Conservation (phyloP, 1,140 invertebrate species). For the Achatina immaculata region DNA sequence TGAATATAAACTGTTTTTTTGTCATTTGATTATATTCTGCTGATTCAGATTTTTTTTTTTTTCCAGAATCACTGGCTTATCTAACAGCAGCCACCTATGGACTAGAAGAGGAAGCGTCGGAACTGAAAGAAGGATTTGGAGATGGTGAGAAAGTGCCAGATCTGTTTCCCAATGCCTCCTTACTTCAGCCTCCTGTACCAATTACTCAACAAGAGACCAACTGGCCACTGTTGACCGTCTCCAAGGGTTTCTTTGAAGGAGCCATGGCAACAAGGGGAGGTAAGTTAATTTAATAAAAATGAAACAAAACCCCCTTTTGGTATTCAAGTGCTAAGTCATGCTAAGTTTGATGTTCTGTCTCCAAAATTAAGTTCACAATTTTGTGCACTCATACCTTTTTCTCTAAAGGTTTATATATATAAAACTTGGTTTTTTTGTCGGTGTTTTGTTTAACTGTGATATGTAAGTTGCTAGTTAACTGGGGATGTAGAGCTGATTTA, state of each 20-base stretch:
- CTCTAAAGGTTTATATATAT: too few species aligned
- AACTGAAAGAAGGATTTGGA: slow-evolving; percentile 78
- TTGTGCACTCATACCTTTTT: too few species aligned
- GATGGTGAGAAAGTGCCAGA: slow-evolving; percentile 80
- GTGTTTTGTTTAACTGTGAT: too few species aligned
- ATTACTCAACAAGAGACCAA: slow-evolving; percentile 86
- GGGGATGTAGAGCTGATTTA: too few species aligned
- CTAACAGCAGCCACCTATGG: slow-evolving; percentile 96
- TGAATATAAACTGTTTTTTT: too few species aligned
- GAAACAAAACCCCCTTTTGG: too few species aligned
- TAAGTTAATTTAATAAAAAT: slow-evolving; percentile 4
- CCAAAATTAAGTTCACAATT: too few species aligned
- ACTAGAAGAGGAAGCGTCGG: slow-evolving; percentile 83
- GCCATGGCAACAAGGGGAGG: slow-evolving; percentile 74
- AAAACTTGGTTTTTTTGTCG: too few species aligned
- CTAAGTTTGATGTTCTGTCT: too few species aligned
- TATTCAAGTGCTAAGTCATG: too few species aligned
- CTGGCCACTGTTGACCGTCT: slow-evolving; percentile 95
- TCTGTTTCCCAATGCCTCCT: slow-evolving; percentile 81
- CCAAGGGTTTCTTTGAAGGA: slow-evolving; percentile 84
- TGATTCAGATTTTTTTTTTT: slow-evolving; percentile 20
- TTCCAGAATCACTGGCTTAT: slow-evolving; percentile 84
- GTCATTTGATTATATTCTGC: too few species aligned
- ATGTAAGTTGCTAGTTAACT: too few species aligned
- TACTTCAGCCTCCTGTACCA: slow-evolving; percentile 89